Conservation (phyloP, 2,113 vertebrate species). For the Thunnus maccoyii region DNA sequence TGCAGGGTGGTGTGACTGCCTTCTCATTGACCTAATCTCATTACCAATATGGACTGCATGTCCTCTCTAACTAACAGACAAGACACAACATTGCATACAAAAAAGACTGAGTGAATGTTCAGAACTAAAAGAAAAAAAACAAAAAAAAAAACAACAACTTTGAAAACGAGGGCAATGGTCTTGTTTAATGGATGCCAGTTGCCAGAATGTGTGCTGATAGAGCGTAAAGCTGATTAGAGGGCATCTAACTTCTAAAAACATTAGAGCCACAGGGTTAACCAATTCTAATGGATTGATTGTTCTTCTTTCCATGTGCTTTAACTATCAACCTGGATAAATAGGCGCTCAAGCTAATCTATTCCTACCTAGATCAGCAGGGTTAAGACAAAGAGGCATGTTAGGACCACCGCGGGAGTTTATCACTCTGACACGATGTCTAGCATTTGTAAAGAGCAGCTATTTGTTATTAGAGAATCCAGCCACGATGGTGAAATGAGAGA, state of each 20-base stretch:
- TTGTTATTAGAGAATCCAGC: conserved; percentile 42
- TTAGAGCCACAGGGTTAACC: conserved; percentile 63
- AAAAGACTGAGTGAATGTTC: conserved; percentile 41
- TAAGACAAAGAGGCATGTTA: conserved; percentile 64
- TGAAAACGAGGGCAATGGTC: conserved; percentile 40
- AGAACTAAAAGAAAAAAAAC: conserved; percentile 11
- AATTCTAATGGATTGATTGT: conserved; percentile 67
- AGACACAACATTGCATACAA: conserved; percentile 42
- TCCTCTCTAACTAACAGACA: conserved; percentile 47
- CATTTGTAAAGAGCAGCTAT: conserved; percentile 52
- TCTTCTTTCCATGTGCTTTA: conserved; percentile 59
- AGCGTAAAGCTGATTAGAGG: conserved; percentile 66
- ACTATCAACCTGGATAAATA: conserved; percentile 74
- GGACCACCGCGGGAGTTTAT: conserved; percentile 57
- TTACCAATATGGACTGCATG: conserved; percentile 52
- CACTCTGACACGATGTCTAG: conserved; percentile 51
- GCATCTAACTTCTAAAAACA: conserved; percentile 69
- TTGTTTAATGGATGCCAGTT: conserved; percentile 62
- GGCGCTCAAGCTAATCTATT: conserved; percentile 65
- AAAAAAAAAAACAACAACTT: conserved; percentile 1
- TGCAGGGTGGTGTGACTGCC: conserved; percentile 32
- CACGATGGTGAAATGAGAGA: conserved; percentile 15
- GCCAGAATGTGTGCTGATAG: conserved; percentile 56
- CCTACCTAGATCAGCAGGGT: conserved; percentile 52
- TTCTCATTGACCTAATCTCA: conserved; percentile 57